A percentile compares a stretch with the other conserved stretches of the same genome.
phyloP scores from a whole-genome alignment of 1,140 invertebrate genomes.

The Oscheius sp. region DNA sequence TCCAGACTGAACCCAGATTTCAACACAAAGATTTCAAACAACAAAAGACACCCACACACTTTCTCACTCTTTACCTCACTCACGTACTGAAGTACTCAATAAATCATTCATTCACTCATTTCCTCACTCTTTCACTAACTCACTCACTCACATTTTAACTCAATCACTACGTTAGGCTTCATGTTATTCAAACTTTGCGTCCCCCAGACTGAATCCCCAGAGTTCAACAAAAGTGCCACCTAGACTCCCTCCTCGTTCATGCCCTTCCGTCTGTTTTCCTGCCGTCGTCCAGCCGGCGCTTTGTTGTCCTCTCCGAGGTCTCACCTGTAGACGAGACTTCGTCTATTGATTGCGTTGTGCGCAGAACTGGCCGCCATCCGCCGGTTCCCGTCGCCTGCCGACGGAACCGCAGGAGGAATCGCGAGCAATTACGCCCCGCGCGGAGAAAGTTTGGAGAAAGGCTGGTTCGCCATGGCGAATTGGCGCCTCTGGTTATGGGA shows the following conservation, averaged over 20 bases:
- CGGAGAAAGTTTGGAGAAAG: not conserved
- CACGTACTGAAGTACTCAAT: too few species aligned
- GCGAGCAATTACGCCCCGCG: not conserved
- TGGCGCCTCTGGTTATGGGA: not conserved
- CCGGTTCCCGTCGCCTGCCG: not conserved
- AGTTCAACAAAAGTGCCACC: not conserved
- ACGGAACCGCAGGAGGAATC: not conserved
- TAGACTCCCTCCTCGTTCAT: too few species aligned
- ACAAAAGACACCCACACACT: too few species aligned
- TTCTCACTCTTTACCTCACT: too few species aligned
- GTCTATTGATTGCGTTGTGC: slow-evolving; percentile 1
- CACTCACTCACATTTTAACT: too few species aligned
- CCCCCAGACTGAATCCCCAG: not conserved
- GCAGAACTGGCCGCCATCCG: slow-evolving; percentile 3
- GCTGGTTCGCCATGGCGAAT: not conserved
- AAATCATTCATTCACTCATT: too few species aligned
- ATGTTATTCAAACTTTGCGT: not conserved
- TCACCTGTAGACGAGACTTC: not conserved
- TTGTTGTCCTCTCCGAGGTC: not conserved
- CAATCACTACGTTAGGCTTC: too few species aligned
- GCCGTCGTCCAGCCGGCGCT: too few species aligned
- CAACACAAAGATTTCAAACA: too few species aligned
- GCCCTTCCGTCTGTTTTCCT: too few species aligned
- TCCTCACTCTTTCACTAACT: too few species aligned
- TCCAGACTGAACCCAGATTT: too few species aligned